Conservation (phyloP, 2,113 vertebrate species). For the Rafetus swinhoei region DNA sequence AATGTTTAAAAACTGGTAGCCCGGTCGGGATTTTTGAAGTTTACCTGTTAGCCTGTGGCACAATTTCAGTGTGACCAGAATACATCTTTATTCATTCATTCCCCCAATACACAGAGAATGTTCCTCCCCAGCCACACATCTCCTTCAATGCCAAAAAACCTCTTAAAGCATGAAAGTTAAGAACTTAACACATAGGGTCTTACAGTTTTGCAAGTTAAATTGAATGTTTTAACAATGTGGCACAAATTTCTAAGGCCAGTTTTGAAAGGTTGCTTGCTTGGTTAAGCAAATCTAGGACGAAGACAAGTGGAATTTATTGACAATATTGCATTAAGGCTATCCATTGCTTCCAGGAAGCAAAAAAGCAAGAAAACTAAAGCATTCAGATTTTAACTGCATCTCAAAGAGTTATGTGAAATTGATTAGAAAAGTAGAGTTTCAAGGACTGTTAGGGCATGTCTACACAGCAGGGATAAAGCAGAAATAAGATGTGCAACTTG, state of each 20-base stretch:
- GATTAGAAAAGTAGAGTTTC: not conserved
- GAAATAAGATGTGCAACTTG: too few species aligned
- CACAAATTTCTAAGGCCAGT: not conserved
- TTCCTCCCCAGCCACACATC: not conserved
- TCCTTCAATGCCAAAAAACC: not conserved
- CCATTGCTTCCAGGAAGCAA: not conserved
- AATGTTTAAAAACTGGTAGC: not conserved
- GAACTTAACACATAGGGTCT: not conserved
- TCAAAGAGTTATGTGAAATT: not conserved
- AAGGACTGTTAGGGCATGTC: not conserved
- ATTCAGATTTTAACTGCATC: slow-evolving; percentile 19
- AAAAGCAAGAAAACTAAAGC: not conserved
- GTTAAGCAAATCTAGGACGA: not conserved
- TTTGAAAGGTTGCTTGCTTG: not conserved
- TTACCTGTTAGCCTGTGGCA: not conserved
- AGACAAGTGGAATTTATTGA: not conserved
- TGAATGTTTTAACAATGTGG: not conserved
- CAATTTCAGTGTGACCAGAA: not conserved
- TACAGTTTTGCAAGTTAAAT: not conserved
- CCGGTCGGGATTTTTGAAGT: not conserved
- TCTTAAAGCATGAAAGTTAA: not conserved
- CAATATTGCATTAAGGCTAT: slow-evolving; percentile 11
- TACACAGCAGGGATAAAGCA: too few species aligned
- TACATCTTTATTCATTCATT: not conserved
- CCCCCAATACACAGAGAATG: not conserved